These are phyloP conservation scores for Drosophila takahashii DNA, from an alignment of 1,140 invertebrate genomes.

Conservation along the genomic window DNA sequence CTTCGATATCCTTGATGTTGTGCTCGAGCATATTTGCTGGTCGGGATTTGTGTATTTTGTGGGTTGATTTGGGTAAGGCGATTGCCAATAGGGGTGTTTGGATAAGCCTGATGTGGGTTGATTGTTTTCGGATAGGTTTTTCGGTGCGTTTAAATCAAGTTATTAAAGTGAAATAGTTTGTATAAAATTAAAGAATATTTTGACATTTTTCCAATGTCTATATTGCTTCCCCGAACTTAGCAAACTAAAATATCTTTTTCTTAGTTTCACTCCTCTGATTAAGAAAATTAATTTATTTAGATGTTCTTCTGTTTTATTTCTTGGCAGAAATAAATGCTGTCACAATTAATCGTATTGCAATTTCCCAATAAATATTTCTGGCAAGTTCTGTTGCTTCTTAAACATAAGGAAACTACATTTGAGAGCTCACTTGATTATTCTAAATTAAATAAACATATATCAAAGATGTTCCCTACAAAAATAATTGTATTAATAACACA, in stretches of 20 bases:
- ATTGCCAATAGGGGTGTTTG: constrained; percentile 34
- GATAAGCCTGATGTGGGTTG: constrained; percentile 62
- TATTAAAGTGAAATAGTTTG: background rate
- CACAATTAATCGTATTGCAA: no score
- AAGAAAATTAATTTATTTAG: no score
- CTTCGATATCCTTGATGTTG: constrained; percentile 53
- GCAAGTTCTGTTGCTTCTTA: background rate
- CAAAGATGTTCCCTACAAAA: background rate
- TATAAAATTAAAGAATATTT: background rate
- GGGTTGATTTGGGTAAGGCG: constrained; percentile 54
- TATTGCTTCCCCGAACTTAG: background rate
- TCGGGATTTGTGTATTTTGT: constrained; percentile 49
- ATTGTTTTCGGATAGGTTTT: constrained; percentile 14
- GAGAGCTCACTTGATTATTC: no score
- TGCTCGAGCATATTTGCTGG: constrained; percentile 44
- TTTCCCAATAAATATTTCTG: background rate
- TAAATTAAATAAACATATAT: no score
- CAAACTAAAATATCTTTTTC: background rate
- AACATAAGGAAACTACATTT: no score
- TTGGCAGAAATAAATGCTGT: no score
- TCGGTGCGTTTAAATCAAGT: constrained; percentile 13
- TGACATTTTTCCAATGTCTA: no score
- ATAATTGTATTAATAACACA: background rate
- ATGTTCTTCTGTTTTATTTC: no score
- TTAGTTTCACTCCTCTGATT: no score